These are phyloP conservation scores for Xestia c-nigrum DNA, from an alignment of 2,888 invertebrate genomes.

Conservation along the genomic window DNA sequence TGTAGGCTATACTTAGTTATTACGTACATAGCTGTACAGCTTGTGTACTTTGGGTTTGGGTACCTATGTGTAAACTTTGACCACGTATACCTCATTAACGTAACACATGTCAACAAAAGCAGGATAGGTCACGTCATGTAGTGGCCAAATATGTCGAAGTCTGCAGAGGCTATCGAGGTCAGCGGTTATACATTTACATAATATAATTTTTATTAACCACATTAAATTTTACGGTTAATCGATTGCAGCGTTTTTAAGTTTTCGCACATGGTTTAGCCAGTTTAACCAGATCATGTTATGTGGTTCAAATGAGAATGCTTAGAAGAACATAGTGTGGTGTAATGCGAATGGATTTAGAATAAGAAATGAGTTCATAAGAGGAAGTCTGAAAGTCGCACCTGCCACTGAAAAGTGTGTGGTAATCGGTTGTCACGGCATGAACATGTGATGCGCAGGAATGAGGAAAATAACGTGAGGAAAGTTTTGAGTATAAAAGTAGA, in stretches of 20 bases:
- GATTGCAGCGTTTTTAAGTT: constrained; percentile 16
- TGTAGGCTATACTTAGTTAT: not conserved
- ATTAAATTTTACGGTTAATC: constrained; percentile 12
- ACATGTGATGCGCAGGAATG: constrained; percentile 7
- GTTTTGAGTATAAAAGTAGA: not conserved
- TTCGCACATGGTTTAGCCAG: not conserved
- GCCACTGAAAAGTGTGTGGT: not conserved
- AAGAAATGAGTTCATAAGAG: constrained; percentile 5
- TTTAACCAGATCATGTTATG: not conserved
- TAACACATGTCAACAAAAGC: constrained; percentile 50
- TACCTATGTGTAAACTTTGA: constrained; percentile 25
- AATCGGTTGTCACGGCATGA: constrained; percentile 11
- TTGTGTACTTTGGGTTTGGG: constrained; percentile 1
- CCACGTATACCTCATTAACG: constrained; percentile 46
- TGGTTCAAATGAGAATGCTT: not conserved
- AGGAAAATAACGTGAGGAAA: not conserved
- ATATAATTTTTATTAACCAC: not conserved
- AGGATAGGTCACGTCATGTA: constrained; percentile 49
- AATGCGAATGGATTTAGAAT: not conserved
- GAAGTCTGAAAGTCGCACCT: constrained; percentile 5
- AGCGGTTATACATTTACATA: constrained; percentile 25
- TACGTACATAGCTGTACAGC: not conserved
- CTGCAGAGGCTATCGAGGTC: constrained; percentile 32
- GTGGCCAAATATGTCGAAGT: constrained; percentile 29
- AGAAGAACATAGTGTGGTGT: not conserved